Conservation (phyloP, 2,797 vertebrate species). For the Thalassophryne amazonica region DNA sequence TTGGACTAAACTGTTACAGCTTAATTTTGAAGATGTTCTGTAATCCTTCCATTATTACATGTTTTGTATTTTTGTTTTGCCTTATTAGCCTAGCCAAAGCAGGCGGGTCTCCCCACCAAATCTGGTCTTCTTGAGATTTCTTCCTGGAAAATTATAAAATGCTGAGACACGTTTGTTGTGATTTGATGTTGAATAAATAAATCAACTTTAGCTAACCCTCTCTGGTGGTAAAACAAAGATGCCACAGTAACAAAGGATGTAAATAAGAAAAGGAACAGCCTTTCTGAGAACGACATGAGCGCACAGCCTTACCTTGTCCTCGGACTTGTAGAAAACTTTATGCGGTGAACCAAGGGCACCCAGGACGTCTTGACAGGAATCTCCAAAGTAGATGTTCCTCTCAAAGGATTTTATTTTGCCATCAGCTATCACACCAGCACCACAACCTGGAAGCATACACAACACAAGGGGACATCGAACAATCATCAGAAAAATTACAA, state of each 20-base stretch:
- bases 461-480: not conserved
- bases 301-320: conserved; percentile 88
- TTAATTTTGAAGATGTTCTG: too few relatives aligned
- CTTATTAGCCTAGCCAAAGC: too few relatives aligned
- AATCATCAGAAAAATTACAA: not conserved
- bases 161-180: too few relatives aligned
- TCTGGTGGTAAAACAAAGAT: not conserved
- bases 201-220: too few relatives aligned
- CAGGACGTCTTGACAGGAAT: conserved; percentile 96
- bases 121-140: too few relatives aligned
- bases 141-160: too few relatives aligned
- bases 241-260: not conserved
- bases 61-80: too few relatives aligned
- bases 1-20: too few relatives aligned
- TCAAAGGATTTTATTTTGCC: conserved; percentile 91
- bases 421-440: conserved; percentile 88
- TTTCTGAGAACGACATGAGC: too few relatives aligned
- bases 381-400: conserved; percentile 92
- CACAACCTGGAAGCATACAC: conserved; percentile 79
- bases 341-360: conserved; percentile 94
- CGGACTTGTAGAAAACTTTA: conserved; percentile 98
- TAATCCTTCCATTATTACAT: too few relatives aligned
- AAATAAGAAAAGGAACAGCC: not conserved
- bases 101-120: too few relatives aligned
- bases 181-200: too few relatives aligned